Percentiles rank a stretch among this genome's conserved stretches.
These are phyloP conservation scores for Thera britannica DNA, from an alignment of 2,888 invertebrate species.

Conservation along the genomic window DNA sequence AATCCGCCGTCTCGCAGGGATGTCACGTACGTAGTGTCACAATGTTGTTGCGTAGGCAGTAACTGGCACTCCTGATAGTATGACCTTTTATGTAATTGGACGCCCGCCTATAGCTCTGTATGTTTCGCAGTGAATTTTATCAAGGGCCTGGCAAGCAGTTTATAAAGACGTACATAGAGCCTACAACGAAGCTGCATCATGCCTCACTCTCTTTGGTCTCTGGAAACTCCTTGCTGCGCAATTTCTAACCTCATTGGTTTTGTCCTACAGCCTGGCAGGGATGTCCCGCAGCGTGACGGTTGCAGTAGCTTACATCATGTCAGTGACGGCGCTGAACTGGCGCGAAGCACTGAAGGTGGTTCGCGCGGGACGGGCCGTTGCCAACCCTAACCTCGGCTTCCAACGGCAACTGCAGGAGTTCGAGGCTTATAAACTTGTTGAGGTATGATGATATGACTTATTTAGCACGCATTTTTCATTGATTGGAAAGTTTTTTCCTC, in stretches of 20 bases:
- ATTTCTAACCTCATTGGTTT: background rate
- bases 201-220: too few species aligned
- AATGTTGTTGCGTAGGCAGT: background rate
- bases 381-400: conserved; percentile 98
- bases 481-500: background rate
- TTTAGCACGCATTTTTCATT: too few species aligned
- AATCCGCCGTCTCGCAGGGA: conserved; percentile 8
- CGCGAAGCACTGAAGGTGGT: conserved; percentile 97
- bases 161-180: too few species aligned
- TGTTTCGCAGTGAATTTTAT: too few species aligned
- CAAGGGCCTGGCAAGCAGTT: too few species aligned
- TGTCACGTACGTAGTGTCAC: conserved; percentile 6
- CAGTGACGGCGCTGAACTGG: conserved; percentile 95
- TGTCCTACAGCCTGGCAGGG: conserved; percentile 91
- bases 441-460: conserved; percentile 77
- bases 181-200: too few species aligned
- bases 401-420: conserved; percentile 97
- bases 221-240: too few species aligned
- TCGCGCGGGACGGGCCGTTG: conserved; percentile 94
- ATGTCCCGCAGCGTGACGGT: conserved; percentile 99
- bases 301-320: conserved; percentile 98
- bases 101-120: too few species aligned
- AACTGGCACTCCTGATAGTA: background rate
- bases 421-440: conserved; percentile 90
- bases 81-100: too few species aligned